Conservation (phyloP, 1,140 invertebrate species). For the Ceratina japonica region DNA sequence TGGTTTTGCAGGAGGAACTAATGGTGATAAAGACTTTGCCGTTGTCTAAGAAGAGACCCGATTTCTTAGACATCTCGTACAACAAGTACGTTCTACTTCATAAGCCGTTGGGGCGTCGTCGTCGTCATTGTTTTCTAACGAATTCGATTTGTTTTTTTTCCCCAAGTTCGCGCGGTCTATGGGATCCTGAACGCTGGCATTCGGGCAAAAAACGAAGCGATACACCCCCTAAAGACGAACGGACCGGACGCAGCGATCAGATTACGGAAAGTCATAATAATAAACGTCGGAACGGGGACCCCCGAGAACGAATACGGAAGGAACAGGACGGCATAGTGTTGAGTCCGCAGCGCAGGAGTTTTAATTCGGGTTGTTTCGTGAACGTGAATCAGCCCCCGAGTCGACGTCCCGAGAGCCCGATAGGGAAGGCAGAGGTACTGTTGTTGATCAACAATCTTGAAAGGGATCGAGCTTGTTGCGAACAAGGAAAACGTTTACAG, state of each 20-base stretch:
- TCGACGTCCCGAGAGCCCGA: conserved; percentile 80
- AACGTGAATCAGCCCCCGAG: conserved; percentile 77
- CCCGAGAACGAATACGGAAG: conserved; percentile 88
- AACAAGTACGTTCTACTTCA: conserved; percentile 76
- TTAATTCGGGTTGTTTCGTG: conserved; percentile 90
- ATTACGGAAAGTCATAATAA: conserved; percentile 57
- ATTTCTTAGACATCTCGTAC: conserved; percentile 81
- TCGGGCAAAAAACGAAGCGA: conserved; percentile 81
- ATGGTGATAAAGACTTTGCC: conserved; percentile 81
- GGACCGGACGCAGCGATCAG: conserved; percentile 75
- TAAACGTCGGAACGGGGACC: conserved; percentile 84
- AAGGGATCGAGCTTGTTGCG: not conserved
- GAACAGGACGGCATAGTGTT: conserved; percentile 91
- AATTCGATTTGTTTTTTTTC: conserved; percentile 10
- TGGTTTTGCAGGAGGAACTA: conserved; percentile 81
- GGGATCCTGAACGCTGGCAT: conserved; percentile 84
- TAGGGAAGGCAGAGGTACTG: conserved; percentile 76
- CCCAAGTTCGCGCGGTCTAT: conserved; percentile 80
- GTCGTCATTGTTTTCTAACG: conserved; percentile 6
- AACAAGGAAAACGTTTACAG: conserved; percentile 52
- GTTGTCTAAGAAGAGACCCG: conserved; percentile 81
- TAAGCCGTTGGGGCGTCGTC: not conserved
- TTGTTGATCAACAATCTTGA: not conserved
- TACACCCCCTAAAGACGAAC: conserved; percentile 82
- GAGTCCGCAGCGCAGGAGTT: conserved; percentile 89